phyloP scores from a whole-genome alignment of 2,888 invertebrate genomes.

The Allolobophora icterica region DNA sequence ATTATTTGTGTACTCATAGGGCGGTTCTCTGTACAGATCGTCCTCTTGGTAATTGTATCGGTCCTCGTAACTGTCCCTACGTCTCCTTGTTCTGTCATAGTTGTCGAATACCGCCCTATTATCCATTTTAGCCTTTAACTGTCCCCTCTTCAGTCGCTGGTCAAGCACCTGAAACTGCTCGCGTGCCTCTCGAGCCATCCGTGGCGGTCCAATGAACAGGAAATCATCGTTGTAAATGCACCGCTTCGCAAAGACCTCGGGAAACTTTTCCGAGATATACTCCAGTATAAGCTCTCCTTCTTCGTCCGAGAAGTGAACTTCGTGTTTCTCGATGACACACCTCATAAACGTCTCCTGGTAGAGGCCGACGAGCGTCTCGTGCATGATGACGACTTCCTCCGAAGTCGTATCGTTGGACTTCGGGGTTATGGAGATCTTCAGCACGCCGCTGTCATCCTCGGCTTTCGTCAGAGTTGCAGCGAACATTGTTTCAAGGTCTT shows the following conservation, averaged over 20 bases:
- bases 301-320: neutral
- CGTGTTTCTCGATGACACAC: constrained; percentile 12
- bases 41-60: neutral
- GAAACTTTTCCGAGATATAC: neutral
- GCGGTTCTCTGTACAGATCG: neutral
- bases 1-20: neutral
- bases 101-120: neutral
- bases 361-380: neutral
- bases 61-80: neutral
- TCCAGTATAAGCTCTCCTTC: neutral
- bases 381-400: neutral
- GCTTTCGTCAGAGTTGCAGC: neutral
- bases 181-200: neutral
- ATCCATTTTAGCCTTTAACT: neutral
- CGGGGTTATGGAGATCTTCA: neutral
- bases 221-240: neutral
- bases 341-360: neutral
- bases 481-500: neutral
- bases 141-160: neutral
- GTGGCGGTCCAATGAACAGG: constrained; percentile 6
- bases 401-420: neutral
- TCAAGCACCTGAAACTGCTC: neutral
- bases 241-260: neutral
- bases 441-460: constrained; percentile 22
- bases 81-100: neutral